Conservation (phyloP, 2,113 vertebrate genomes). For the Rhegmatorhina hoffmannsi region DNA sequence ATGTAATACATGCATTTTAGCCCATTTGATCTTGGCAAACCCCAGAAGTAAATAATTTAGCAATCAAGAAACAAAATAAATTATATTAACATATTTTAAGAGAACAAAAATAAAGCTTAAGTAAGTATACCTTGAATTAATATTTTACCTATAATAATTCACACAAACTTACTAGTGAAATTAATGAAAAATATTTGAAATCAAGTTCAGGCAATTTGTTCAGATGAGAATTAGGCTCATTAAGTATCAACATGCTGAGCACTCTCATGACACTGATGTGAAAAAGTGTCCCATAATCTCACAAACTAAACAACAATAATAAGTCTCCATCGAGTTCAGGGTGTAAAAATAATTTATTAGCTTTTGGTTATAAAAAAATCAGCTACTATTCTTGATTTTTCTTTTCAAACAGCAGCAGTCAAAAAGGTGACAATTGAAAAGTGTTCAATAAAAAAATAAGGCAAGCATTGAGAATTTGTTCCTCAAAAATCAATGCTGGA, state of each 20-base stretch:
- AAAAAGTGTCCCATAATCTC: not conserved
- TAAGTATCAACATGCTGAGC: not conserved
- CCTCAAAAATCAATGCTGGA: not conserved
- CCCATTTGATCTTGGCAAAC: not conserved
- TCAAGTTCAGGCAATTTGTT: not conserved
- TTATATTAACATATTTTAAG: not conserved
- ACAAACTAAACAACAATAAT: not conserved
- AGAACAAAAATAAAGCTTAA: not conserved
- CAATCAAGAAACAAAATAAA: not conserved
- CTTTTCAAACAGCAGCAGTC: conserved; percentile 50
- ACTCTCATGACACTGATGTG: not conserved
- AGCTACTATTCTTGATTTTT: not conserved
- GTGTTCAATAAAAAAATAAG: conserved; percentile 38
- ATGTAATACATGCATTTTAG: not conserved
- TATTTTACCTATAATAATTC: not conserved
- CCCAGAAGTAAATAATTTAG: not conserved
- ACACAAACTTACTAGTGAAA: not conserved
- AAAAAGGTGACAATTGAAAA: conserved; percentile 35
- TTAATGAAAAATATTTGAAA: not conserved
- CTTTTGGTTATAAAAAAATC: conserved; percentile 51
- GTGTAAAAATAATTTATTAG: conserved; percentile 61
- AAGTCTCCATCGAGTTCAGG: not conserved
- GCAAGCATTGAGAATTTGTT: not conserved
- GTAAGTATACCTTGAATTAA: not conserved
- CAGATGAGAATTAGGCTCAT: not conserved